These are phyloP conservation scores for Thunnus thynnus DNA, from an alignment of 2,113 vertebrate species.

Conservation along the genomic window DNA sequence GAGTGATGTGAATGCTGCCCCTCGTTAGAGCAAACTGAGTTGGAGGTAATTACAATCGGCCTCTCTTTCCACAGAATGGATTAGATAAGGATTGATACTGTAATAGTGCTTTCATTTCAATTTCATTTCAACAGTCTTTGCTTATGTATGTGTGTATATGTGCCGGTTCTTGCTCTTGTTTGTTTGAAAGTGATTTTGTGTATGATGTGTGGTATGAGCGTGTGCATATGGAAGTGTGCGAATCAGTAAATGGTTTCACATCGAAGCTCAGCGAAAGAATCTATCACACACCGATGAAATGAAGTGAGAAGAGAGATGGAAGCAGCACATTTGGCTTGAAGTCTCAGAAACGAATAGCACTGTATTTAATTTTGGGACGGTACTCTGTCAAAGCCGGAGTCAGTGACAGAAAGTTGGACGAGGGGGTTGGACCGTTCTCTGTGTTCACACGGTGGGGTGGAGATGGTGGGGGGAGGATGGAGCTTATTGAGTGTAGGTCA, in stretches of 20 bases:
- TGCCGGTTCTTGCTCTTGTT: not conserved
- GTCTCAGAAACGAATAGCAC: conserved; percentile 29
- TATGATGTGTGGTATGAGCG: conserved; percentile 12
- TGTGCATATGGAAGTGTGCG: conserved; percentile 17
- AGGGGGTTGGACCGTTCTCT: not conserved
- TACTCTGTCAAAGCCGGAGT: conserved; percentile 30
- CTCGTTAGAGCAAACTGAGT: conserved; percentile 46
- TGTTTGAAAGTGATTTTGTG: conserved; percentile 15
- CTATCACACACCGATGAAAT: conserved; percentile 49
- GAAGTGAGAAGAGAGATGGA: conserved; percentile 48
- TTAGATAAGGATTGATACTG: conserved; percentile 71
- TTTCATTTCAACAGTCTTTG: conserved; percentile 45
- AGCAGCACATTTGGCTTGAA: conserved; percentile 37
- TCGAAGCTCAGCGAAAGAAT: conserved; percentile 8
- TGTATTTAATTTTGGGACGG: conserved; percentile 46
- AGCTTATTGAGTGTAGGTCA: not conserved
- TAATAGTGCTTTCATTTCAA: conserved; percentile 61
- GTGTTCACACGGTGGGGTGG: not conserved
- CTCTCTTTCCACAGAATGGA: conserved; percentile 45
- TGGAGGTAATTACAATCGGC: conserved; percentile 63
- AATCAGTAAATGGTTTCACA: conserved; percentile 29
- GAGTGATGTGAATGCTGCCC: conserved; percentile 31
- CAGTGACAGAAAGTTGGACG: conserved; percentile 37
- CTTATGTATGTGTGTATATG: conserved; percentile 5
- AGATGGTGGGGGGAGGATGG: not conserved